Evolutionary conservation across 2,113 vertebrate genomes (phyloP), one percentile per base, ranked within the genome.

Genomic region (Nyctibius bracteatus): DNA sequence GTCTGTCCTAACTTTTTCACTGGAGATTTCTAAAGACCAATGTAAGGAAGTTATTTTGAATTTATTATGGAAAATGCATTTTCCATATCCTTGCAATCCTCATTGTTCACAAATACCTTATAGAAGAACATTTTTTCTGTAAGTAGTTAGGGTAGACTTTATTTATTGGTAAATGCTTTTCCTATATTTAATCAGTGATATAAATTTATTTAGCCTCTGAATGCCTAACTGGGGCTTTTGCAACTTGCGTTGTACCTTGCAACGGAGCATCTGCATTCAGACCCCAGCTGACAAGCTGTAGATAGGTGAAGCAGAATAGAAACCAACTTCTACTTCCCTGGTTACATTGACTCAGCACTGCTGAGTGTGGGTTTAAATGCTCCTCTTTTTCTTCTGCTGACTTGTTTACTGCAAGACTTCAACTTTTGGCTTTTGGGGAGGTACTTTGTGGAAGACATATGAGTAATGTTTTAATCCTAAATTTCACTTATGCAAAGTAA

Each of bases 261-360:
- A 3, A 13, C 31, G 62, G 35, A 54, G 44, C 8, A 30, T 62
- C 80, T 89, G 65, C 66, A 25, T 83, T 86, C 47, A 74, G 27
- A 86, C 16, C 54, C 44, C 63, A 66, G 71, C 90, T 88, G 82
- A 82, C 23, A 19, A 52, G 58, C 63, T 85, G 55, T 75, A 44
- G 74, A 33, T 80, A 82, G 52, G 59, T 88, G 86, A 88, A 85
- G 66, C 47, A 66, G 67, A 74, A 61, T 43, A 92, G 80, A 73
- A 92, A 70, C 57, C 54, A 66, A 70, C 74, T 94, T 82, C 46
- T 47, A 47, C 52, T 86, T 95, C 80, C 65, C 66, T 61, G 41
- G 90, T 89, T 86, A 28, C 18, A 28, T 89, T 90, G 89, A 88
- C 84, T 90, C 81, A 82, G 86, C 46, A 37, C 46, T 71, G 65